A percentile compares a stretch with the other conserved stretches of the same genome.
phyloP scores from a whole-genome alignment of 2,113 vertebrate species.

The Menura novaehollandiae region DNA sequence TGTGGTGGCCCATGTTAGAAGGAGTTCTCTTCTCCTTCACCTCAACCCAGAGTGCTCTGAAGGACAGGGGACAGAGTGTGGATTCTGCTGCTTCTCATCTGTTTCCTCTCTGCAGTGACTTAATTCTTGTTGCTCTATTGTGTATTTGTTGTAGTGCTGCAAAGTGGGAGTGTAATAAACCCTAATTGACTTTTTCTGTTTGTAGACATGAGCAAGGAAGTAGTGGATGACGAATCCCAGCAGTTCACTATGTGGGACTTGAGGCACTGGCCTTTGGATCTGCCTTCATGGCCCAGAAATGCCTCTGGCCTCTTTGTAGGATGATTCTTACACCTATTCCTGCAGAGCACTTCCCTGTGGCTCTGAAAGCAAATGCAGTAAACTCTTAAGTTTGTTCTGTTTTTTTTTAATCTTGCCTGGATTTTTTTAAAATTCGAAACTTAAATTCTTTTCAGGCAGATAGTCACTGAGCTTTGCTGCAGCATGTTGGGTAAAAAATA shows the following conservation, averaged over 20 bases:
- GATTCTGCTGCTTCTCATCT: neutral
- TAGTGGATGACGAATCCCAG: neutral
- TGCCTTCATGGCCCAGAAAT: neutral
- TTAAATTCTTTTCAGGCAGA: neutral
- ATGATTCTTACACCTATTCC: neutral
- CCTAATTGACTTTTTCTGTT: neutral
- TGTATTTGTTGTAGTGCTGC: neutral
- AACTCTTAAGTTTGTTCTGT: neutral
- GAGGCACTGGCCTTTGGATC: neutral
- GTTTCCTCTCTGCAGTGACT: neutral
- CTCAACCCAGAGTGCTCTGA: neutral
- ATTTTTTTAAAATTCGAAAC: neutral
- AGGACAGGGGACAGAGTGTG: neutral
- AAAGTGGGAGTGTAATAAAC: neutral
- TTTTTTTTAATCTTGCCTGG: neutral
- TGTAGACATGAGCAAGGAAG: neutral
- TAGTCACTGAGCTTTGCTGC: conserved; percentile 5
- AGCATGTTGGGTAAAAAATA: conserved; percentile 7
- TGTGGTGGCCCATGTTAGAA: neutral
- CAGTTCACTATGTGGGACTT: neutral
- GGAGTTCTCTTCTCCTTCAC: neutral
- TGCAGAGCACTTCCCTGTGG: neutral
- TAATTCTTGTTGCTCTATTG: neutral
- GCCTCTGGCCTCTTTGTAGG: neutral
- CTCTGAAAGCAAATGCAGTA: neutral